A percentile compares a stretch with the other conserved stretches of the same genome.
Conservation (phyloP, 2,797 vertebrate species). For the Sorex maritimensis region DNA sequence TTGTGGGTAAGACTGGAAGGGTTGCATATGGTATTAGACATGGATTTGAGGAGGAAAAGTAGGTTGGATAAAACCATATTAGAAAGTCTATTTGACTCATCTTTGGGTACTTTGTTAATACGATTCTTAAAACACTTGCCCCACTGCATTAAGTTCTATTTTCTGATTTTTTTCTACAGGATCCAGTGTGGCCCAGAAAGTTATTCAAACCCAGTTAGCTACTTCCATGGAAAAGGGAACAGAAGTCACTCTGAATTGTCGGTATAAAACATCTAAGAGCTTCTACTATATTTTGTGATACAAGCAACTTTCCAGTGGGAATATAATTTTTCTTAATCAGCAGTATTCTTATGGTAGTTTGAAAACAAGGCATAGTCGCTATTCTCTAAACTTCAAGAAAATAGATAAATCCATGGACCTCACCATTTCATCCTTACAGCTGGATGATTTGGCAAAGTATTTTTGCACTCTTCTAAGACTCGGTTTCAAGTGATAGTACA, state of each 20-base stretch:
- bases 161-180: constrained; percentile 67
- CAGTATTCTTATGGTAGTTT: neutral
- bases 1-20: no score
- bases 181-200: constrained; percentile 52
- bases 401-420: neutral
- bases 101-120: neutral
- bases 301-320: constrained; percentile 47
- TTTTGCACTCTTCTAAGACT: neutral
- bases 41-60: neutral
- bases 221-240: neutral
- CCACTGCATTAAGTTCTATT: neutral
- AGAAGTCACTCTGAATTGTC: constrained; percentile 55
- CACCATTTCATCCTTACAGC: neutral
- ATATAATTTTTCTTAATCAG: neutral
- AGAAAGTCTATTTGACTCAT: neutral
- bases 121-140: neutral
- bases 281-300: constrained; percentile 27
- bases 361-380: neutral
- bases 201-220: constrained; percentile 1
- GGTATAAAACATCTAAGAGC: neutral
- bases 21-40: no score
- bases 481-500: constrained; percentile 48
- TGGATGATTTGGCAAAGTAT: neutral
- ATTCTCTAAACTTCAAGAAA: neutral
- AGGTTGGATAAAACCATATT: neutral